Base-by-base conservation (phyloP, 2,888 invertebrate genomes). In the Drosophila rellima region DNA sequence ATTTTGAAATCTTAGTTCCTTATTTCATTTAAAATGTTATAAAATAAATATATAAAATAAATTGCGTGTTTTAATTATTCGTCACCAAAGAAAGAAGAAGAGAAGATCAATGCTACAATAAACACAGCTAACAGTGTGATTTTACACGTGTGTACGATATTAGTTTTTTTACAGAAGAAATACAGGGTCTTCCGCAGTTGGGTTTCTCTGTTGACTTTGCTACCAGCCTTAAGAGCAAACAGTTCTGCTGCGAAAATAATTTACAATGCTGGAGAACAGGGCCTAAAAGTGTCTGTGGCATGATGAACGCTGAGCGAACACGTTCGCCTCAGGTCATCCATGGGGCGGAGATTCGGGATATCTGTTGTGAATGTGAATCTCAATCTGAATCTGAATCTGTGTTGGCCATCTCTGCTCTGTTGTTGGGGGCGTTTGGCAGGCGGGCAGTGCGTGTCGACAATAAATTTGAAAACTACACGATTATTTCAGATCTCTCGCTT, bases 401-500 rank as follows among this genome's bases (percentile, higher is more conserved):
- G 42, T n/a, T 52, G 39, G 37, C 10, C 33, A 51, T 59, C 50
- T 44, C 42, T 26, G 26, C 26, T 26, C 26, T 59, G 37, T 42
- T 69, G 52, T 73, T 63, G 77, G 79, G 78, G 84, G 89, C 83
- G 86, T 80, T 67, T 48, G 64, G 54, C 57, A 55, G 51, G 51
- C 51, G 26, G 40, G 5, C 60, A 55, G 70, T 85, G 89, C 87
- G 86, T 86, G 84, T 79, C 70, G 89, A 62, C 70, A 64, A 85
- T 85, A 85, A 87, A 85, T 85, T 89, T 88, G 84, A 83, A 88
- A 85, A 77, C 75, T 72, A 74, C 87, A 87, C 71, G 89, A 87
- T 73, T 74, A 31, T 74, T 68, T 26, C 54, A 55, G 15, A 40
- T 48, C 39, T 33, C 23, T 10, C 13, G 7, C 23, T 5, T 5